Percentiles rank a stretch among this genome's conserved stretches.
phyloP scores from a whole-genome alignment of 2,113 vertebrate genomes.

The Rhizomys pruinosus region DNA sequence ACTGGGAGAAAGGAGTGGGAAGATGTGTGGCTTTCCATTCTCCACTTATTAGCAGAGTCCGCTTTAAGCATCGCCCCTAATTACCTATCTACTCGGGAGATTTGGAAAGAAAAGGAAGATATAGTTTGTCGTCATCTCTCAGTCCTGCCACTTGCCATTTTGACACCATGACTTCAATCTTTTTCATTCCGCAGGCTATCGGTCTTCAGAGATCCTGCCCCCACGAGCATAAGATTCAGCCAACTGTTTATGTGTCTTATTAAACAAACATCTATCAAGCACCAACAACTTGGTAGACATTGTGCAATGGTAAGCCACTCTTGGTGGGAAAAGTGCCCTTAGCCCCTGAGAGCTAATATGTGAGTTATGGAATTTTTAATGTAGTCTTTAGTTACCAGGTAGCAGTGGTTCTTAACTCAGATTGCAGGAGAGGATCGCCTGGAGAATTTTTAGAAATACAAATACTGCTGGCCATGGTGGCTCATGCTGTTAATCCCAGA shows the following conservation, averaged over 20 bases:
- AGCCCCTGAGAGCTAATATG: neutral
- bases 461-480: too few species aligned
- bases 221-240: neutral
- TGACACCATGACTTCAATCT: neutral
- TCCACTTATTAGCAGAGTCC: neutral
- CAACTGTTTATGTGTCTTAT: neutral
- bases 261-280: neutral
- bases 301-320: neutral
- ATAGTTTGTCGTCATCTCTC: constrained; percentile 1
- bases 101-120: constrained; percentile 21
- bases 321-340: neutral
- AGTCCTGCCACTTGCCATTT: neutral
- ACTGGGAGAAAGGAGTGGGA: neutral
- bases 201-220: neutral
- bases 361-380: neutral
- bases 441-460: neutral
- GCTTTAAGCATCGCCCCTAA: neutral
- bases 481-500: too few species aligned
- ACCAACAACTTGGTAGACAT: neutral
- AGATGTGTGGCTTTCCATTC: neutral
- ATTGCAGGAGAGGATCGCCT: neutral
- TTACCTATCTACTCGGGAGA: neutral
- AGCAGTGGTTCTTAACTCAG: neutral
- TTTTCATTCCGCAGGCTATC: neutral
- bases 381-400: neutral